Conservation (phyloP, 2,113 vertebrate species). For the Saguinus midas region DNA sequence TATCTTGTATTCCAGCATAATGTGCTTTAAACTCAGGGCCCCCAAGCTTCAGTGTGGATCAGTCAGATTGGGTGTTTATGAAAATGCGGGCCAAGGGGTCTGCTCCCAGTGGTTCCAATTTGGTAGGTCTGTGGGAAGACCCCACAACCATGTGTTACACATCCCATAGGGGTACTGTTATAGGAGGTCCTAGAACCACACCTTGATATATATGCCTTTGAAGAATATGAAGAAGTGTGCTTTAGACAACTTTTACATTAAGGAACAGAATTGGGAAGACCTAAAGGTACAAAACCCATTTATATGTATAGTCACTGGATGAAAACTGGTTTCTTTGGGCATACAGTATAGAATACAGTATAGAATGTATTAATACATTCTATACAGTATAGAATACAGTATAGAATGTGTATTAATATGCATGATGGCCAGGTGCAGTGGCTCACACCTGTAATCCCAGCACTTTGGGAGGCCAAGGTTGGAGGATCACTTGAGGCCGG, state of each 20-base stretch:
- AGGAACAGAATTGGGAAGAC: neutral
- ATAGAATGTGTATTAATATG: accelerated
- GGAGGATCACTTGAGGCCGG: too few relatives aligned
- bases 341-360: accelerated
- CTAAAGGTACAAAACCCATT: neutral
- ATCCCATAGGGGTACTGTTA: neutral
- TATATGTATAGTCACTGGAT: neutral
- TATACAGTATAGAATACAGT: accelerated
- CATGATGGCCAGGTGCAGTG: too few relatives aligned
- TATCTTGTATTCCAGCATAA: neutral
- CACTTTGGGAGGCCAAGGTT: too few relatives aligned
- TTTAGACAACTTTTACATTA: neutral
- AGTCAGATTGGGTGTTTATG: neutral
- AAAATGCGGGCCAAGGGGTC: neutral
- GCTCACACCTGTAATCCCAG: too few relatives aligned
- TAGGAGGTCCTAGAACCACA: neutral
- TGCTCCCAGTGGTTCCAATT: neutral
- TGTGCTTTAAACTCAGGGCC: neutral
- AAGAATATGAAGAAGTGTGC: neutral
- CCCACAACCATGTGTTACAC: too few relatives aligned
- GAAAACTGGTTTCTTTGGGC: neutral
- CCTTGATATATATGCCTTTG: neutral
- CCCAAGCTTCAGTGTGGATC: neutral
- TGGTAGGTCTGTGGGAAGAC: neutral
- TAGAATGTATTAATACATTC: accelerated